Evolutionary conservation across 2,113 vertebrate genomes (phyloP), one percentile per base, ranked within the genome.

Genomic region (Erinaceus europaeus): DNA sequence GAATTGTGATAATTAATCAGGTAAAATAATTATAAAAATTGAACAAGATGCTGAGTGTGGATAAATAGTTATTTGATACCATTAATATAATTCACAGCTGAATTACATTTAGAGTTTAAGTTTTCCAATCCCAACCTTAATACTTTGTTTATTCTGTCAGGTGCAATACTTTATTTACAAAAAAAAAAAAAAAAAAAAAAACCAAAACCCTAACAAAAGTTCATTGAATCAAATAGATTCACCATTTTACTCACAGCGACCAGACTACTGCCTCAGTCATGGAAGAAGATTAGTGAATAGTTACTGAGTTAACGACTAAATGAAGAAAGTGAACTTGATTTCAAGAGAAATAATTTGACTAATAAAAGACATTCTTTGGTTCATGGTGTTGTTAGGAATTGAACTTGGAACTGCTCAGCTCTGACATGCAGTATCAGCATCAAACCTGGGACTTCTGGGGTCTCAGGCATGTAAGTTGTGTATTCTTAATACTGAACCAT

Each of bases 161-260:
- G 40, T 12, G 86, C 76, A 62, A 34, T 57, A 77, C 74, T 89
- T 91, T 13, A 80, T 76, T 84, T 80, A 71, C n/a, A 61, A 61
- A 83, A 88, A 36, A 68, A 29, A 4, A 50, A 50, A 21, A 57
- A 57, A 57, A 27, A 57, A 55, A 3, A 20, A 53, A 57, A 21
- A 57, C 55, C 34, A 83, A 73, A 84, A 62, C 68, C 38, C 50
- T 91, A 77, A 86, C 9, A 52, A 55, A 74, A 27, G 52, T 77
- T 62, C 40, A 48, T 8, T 71, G 48, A 84, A 62, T 68, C 65
- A 81, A 10, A 61, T 68, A 15, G n/a, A 57, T 67, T 86, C 69
- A 74, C 40, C 78, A 79, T 52, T n/a, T 9, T 71, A 48, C 84
- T 44, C 6, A 34, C 34, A 68, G 44, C 15, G 4, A 82, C 53